These are phyloP conservation scores for Tiphia femorata DNA, from an alignment of 2,888 invertebrate genomes.

Conservation along the genomic window DNA sequence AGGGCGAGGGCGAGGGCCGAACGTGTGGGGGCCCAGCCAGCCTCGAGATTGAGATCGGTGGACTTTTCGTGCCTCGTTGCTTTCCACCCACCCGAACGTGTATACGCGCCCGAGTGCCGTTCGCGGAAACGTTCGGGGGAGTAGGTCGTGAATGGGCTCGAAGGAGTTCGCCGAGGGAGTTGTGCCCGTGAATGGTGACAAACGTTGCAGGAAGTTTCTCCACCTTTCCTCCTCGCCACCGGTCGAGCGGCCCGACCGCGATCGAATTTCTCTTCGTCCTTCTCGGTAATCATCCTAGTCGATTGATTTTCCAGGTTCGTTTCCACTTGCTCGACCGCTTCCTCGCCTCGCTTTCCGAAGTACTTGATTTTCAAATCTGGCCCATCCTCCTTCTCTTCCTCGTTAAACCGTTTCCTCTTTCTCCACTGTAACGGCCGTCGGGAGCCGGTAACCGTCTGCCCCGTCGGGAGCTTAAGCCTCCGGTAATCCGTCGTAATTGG, in stretches of 20 bases:
- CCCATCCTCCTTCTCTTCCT: background rate
- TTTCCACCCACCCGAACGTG: slow-evolving; percentile 34
- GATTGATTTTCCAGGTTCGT: too few relatives aligned
- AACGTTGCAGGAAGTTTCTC: background rate
- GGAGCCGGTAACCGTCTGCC: background rate
- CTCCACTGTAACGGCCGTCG: background rate
- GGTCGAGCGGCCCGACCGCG: background rate
- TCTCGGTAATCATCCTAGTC: too few relatives aligned
- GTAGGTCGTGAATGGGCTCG: too few relatives aligned
- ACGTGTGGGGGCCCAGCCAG: slow-evolving; percentile 39
- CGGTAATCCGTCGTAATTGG: slow-evolving; percentile 35
- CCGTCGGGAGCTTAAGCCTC: slow-evolving; percentile 24
- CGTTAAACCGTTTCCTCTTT: background rate
- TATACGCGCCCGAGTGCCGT: background rate
- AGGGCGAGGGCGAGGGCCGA: slow-evolving; percentile 8
- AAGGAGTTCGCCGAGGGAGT: too few relatives aligned
- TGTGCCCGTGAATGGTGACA: too few relatives aligned
- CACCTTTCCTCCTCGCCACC: background rate
- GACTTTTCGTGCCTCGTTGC: slow-evolving; percentile 30
- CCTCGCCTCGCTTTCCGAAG: too few relatives aligned
- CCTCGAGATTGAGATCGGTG: slow-evolving; percentile 27
- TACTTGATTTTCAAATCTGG: background rate
- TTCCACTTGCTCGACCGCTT: too few relatives aligned
- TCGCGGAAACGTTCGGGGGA: too few relatives aligned
- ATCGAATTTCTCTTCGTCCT: too few relatives aligned